A percentile compares a stretch with the other conserved stretches of the same genome.
These are phyloP conservation scores for Circaetus cinerascens DNA, from an alignment of 2,113 vertebrate genomes.

Conservation along the genomic window DNA sequence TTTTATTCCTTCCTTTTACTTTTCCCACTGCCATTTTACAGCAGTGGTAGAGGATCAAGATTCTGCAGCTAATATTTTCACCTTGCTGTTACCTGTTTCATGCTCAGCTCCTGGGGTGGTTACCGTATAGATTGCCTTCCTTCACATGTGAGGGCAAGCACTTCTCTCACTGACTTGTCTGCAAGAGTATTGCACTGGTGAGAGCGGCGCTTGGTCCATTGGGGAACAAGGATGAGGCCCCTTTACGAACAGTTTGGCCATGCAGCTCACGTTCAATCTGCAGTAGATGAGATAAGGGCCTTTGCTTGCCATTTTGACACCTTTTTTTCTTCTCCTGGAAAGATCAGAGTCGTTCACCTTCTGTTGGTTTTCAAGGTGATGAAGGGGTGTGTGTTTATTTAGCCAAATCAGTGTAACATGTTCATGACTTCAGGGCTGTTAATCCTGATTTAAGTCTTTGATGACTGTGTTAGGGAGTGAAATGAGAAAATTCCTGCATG, in stretches of 20 bases:
- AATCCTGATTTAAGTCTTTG: neutral
- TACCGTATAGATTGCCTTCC: neutral
- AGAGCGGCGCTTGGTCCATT: neutral
- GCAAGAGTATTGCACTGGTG: neutral
- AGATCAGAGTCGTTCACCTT: neutral
- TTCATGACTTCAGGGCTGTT: neutral
- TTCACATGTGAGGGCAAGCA: neutral
- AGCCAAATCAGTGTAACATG: neutral
- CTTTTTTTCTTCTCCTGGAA: neutral
- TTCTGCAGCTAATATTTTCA: neutral
- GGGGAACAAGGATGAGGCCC: neutral
- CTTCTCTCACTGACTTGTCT: neutral
- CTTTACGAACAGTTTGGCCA: accelerated
- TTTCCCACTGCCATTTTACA: neutral
- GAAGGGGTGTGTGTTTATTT: neutral
- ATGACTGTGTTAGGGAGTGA: neutral
- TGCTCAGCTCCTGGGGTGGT: neutral
- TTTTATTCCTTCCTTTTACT: neutral
- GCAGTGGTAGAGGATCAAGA: neutral
- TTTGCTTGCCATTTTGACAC: neutral
- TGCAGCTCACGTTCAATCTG: neutral
- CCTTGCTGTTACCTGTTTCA: neutral
- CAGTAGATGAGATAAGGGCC: neutral
- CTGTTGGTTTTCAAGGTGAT: neutral
- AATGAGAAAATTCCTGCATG: neutral